Evolutionary conservation across 2,113 vertebrate species (phyloP).

Genomic region (Chlamydotis undulata): DNA sequence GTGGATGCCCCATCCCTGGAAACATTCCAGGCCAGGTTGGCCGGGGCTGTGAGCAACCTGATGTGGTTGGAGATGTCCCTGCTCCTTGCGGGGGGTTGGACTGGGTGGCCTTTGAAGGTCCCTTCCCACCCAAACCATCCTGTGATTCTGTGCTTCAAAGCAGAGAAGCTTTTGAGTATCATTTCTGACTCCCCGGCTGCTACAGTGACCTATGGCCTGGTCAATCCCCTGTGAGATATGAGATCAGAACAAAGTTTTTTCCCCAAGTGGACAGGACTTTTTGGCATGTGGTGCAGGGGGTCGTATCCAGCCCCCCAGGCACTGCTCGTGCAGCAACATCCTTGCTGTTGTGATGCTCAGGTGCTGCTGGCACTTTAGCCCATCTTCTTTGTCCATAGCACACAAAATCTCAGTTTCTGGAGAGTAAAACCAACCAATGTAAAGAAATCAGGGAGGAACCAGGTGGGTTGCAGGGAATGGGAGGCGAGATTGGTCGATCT

Average conservation of each 20-base stretch:
- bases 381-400: neutral
- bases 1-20: too few relatives aligned
- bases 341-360: accelerated
- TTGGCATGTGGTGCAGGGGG: neutral
- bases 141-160: neutral
- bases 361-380: neutral
- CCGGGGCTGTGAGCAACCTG: too few relatives aligned
- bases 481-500: neutral
- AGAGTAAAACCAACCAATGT: neutral
- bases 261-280: neutral
- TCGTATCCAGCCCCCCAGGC: accelerated
- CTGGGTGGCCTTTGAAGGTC: too few relatives aligned
- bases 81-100: too few relatives aligned
- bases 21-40: too few relatives aligned
- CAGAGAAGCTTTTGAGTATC: neutral
- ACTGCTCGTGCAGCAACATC: accelerated
- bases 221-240: neutral
- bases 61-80: too few relatives aligned
- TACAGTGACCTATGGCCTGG: neutral
- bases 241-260: neutral
- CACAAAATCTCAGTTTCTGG: neutral
- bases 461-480: neutral
- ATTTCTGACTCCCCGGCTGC: neutral
- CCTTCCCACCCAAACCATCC: too few relatives aligned
- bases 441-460: neutral